phyloP scores from a whole-genome alignment of 35 echinoderm and acorn worm species.

The Amphiura filiformis region DNA sequence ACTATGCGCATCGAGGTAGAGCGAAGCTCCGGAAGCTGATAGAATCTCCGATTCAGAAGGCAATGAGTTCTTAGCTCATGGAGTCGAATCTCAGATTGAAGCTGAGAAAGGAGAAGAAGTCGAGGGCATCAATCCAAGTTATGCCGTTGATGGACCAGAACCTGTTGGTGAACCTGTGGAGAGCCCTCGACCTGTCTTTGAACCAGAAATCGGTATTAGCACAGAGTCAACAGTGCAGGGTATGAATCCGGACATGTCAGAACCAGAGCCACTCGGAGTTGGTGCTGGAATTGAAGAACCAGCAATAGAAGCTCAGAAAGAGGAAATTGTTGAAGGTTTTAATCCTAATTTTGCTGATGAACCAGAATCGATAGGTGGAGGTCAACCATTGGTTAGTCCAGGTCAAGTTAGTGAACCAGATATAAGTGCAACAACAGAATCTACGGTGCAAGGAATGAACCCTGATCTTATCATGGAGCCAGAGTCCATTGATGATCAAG shows the following conservation, averaged over 20 bases:
- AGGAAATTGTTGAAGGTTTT: slow-evolving; percentile 41
- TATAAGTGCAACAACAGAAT: slow-evolving; percentile 55
- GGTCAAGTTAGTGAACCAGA: slow-evolving; percentile 46
- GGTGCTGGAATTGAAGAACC: slow-evolving; percentile 37
- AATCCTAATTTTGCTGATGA: slow-evolving; percentile 72
- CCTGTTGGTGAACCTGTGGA: slow-evolving; percentile 3
- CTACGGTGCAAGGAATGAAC: slow-evolving; percentile 86
- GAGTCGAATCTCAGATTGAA: slow-evolving; percentile 7
- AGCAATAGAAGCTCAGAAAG: neutral
- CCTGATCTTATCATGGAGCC: slow-evolving; percentile 74
- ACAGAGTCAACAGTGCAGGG: slow-evolving; percentile 75
- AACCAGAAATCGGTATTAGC: slow-evolving; percentile 50
- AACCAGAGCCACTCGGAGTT: slow-evolving; percentile 68
- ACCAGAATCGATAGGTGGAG: slow-evolving; percentile 57
- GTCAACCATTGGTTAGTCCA: slow-evolving; percentile 16
- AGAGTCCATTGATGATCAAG: slow-evolving; percentile 59
- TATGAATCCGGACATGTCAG: slow-evolving; percentile 81
- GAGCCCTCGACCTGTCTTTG: slow-evolving; percentile 57
- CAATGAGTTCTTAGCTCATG: slow-evolving; percentile 50
- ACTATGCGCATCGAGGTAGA: slow-evolving; percentile 70
- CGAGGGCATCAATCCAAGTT: slow-evolving; percentile 62
- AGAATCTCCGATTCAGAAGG: slow-evolving; percentile 62
- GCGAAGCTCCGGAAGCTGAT: slow-evolving; percentile 67
- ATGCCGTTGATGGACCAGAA: slow-evolving; percentile 10
- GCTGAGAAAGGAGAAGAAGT: slow-evolving; percentile 6